phyloP scores from a whole-genome alignment of 2,113 vertebrate genomes.

The Dicrurus megarhynchus region DNA sequence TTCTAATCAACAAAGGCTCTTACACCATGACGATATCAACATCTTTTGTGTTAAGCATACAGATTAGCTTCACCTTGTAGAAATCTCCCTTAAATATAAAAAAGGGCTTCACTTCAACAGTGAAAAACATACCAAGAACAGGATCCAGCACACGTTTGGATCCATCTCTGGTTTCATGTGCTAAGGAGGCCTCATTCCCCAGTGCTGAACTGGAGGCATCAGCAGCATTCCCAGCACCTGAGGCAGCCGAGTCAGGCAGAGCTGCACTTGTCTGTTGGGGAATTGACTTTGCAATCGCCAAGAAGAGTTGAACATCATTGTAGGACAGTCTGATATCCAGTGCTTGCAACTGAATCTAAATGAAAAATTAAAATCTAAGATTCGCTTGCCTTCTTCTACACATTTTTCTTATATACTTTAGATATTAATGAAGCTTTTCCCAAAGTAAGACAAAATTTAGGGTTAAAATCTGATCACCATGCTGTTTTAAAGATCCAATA shows the following conservation, averaged over 20 bases:
- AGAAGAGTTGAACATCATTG: slow-evolving; percentile 94
- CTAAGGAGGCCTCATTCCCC: background rate
- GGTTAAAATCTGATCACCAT: background rate
- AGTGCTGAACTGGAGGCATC: background rate
- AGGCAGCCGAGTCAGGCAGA: background rate
- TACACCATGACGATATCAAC: background rate
- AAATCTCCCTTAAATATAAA: background rate
- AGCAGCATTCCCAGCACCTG: background rate
- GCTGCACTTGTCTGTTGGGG: slow-evolving; percentile 75
- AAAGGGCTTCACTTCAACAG: background rate
- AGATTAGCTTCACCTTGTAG: background rate
- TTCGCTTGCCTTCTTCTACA: background rate
- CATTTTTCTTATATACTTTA: background rate
- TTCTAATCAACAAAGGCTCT: background rate
- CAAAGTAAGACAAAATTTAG: background rate
- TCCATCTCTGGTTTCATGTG: slow-evolving; percentile 38
- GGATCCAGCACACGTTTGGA: slow-evolving; percentile 76
- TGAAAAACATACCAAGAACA: slow-evolving; percentile 78
- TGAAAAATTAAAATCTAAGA: background rate
- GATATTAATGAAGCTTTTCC: background rate
- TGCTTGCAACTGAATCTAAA: slow-evolving; percentile 91
- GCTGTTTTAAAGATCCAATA: background rate
- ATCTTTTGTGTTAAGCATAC: background rate
- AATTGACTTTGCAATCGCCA: slow-evolving; percentile 94
- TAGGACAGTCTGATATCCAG: slow-evolving; percentile 95